phyloP scores from a whole-genome alignment of 1,140 invertebrate species.

The Pseudachorutes palmiensis region DNA sequence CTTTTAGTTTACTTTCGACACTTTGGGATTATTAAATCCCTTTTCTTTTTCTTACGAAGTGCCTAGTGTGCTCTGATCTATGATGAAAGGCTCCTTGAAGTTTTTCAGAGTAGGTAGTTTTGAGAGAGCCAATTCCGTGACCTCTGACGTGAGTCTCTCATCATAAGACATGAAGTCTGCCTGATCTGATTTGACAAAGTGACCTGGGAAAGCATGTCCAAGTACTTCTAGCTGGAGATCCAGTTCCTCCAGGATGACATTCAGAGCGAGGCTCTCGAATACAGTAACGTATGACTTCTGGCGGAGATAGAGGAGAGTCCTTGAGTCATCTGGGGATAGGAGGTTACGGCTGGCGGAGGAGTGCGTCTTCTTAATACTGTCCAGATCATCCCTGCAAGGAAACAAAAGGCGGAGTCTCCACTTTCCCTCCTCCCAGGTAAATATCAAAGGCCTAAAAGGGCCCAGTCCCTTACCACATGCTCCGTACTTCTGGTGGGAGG shows the following conservation, averaged over 20 bases:
- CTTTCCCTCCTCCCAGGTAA: not conserved
- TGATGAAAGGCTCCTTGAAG: slow-evolving; percentile 26
- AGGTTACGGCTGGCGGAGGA: not conserved
- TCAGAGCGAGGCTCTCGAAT: slow-evolving; percentile 7
- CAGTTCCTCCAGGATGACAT: slow-evolving; percentile 19
- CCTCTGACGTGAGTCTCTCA: slow-evolving; percentile 9
- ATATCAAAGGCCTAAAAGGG: not conserved
- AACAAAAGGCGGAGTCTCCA: not conserved
- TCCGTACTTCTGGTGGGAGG: not conserved
- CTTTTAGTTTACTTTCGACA: not conserved
- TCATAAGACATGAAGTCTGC: slow-evolving; percentile 28
- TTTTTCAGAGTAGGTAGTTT: slow-evolving; percentile 15
- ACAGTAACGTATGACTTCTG: not conserved
- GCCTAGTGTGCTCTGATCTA: slow-evolving; percentile 12
- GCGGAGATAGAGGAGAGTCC: not conserved
- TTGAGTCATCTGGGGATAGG: not conserved
- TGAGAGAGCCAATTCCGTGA: not conserved
- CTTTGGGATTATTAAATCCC: no score
- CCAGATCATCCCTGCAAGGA: not conserved
- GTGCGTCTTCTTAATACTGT: not conserved
- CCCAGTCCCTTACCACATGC: not conserved
- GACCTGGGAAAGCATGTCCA: slow-evolving; percentile 9
- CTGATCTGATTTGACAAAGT: not conserved
- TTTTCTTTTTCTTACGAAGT: slow-evolving; percentile 27
- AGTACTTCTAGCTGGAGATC: slow-evolving; percentile 20